Conservation (phyloP, 2,888 invertebrate species). For the Amiota mariae region DNA sequence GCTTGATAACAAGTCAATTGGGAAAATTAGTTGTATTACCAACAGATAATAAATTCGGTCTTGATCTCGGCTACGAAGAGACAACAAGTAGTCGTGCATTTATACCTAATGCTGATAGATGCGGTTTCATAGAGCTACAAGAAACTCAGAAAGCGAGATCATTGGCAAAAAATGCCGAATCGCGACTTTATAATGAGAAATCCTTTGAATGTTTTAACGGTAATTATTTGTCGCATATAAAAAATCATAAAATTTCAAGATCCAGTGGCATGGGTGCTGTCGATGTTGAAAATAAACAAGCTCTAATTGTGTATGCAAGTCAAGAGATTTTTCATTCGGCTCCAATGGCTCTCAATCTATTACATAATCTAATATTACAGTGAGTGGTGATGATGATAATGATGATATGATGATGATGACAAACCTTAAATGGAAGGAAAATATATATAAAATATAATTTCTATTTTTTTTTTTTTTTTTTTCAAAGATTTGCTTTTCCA, state of each 20-base stretch:
- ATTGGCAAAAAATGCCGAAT: slow-evolving; percentile 30
- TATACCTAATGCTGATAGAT: slow-evolving; percentile 50
- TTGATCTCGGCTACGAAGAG: slow-evolving; percentile 50
- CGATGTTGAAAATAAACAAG: slow-evolving; percentile 39
- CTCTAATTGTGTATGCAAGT: slow-evolving; percentile 72
- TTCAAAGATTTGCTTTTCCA: slow-evolving; percentile 50
- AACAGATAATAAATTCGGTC: slow-evolving; percentile 37
- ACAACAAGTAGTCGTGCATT: neutral
- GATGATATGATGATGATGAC: too few species aligned
- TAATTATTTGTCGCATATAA: slow-evolving; percentile 33
- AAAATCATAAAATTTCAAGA: slow-evolving; percentile 4
- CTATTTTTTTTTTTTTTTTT: neutral
- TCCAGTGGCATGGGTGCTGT: slow-evolving; percentile 54
- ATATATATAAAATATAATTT: neutral
- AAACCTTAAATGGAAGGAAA: neutral
- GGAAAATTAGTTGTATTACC: slow-evolving; percentile 46
- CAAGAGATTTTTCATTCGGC: slow-evolving; percentile 79
- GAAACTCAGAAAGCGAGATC: slow-evolving; percentile 21
- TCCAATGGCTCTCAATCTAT: slow-evolving; percentile 58
- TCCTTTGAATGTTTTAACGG: slow-evolving; percentile 50
- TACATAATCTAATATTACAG: slow-evolving; percentile 73
- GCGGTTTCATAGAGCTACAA: slow-evolving; percentile 52
- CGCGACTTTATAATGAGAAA: slow-evolving; percentile 40
- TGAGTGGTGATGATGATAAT: too few species aligned
- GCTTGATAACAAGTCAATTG: slow-evolving; percentile 51